phyloP scores from a whole-genome alignment of 2,113 vertebrate genomes.

The Larimichthys crocea region DNA sequence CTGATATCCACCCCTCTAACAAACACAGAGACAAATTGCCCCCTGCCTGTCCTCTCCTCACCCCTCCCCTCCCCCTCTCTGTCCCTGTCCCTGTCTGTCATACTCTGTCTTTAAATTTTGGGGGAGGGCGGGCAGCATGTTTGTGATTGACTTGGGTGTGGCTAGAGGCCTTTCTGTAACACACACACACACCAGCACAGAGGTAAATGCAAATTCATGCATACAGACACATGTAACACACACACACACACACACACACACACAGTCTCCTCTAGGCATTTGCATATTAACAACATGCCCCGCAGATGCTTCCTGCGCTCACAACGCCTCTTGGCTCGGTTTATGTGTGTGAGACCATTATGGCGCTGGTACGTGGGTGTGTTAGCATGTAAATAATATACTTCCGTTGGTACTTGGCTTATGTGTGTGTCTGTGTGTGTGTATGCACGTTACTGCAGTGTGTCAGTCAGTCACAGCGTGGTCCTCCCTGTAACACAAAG shows the following conservation, averaged over 20 bases:
- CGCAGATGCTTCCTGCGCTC: constrained; percentile 55
- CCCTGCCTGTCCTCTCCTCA: constrained; percentile 29
- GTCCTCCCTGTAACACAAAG: constrained; percentile 74
- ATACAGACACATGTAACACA: neutral
- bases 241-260: neutral
- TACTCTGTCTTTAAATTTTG: constrained; percentile 59
- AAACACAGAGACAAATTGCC: constrained; percentile 44
- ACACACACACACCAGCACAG: constrained; percentile 7
- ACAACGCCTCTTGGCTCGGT: constrained; percentile 53
- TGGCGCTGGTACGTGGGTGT: constrained; percentile 15
- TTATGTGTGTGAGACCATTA: constrained; percentile 50
- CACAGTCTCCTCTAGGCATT: constrained; percentile 43
- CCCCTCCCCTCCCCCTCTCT: constrained; percentile 17
- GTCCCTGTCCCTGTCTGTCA: constrained; percentile 47
- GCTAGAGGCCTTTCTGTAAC: constrained; percentile 29
- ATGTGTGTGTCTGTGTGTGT: constrained; percentile 15
- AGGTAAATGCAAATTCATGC: constrained; percentile 30
- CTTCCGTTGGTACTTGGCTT: constrained; percentile 53
- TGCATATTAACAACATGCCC: constrained; percentile 75
- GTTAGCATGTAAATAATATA: constrained; percentile 63
- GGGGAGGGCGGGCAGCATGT: constrained; percentile 41
- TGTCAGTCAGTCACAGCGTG: constrained; percentile 78
- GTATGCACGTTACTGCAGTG: constrained; percentile 14
- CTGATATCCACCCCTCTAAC: constrained; percentile 28
- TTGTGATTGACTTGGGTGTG: constrained; percentile 55